phyloP scores from a whole-genome alignment of 2,113 vertebrate genomes.

The Sus scrofa region DNA sequence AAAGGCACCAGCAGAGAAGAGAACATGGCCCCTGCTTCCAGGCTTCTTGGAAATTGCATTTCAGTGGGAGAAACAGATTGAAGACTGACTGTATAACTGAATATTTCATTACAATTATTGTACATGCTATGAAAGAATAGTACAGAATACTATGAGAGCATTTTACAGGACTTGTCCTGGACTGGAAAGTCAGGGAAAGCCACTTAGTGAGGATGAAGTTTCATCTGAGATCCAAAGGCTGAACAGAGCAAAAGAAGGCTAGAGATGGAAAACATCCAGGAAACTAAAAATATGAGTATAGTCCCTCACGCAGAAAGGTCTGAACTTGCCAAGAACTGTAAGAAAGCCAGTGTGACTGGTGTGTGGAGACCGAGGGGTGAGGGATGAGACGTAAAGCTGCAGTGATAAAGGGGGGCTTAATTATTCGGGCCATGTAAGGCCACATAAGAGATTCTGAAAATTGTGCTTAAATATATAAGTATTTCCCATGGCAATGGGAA shows the following conservation, averaged over 20 bases:
- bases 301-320: not conserved
- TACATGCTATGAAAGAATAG: not conserved
- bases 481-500: not conserved
- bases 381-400: not conserved
- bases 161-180: not conserved
- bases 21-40: not conserved
- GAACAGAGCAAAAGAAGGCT: not conserved
- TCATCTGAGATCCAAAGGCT: not conserved
- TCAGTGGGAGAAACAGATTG: not conserved
- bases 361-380: not conserved
- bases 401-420: accelerated
- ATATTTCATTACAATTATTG: not conserved
- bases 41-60: not conserved
- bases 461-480: no score
- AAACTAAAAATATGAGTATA: not conserved
- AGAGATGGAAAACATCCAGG: not conserved
- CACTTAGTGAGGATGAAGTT: not conserved
- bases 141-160: not conserved
- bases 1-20: not conserved
- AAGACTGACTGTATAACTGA: not conserved
- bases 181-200: not conserved
- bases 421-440: not conserved
- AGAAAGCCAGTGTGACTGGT: not conserved
- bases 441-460: not conserved
- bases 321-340: not conserved